Percentiles rank a stretch among this genome's conserved stretches.
These are phyloP conservation scores for Mantis religiosa DNA, from an alignment of 2,888 invertebrate genomes.

Conservation along the genomic window DNA sequence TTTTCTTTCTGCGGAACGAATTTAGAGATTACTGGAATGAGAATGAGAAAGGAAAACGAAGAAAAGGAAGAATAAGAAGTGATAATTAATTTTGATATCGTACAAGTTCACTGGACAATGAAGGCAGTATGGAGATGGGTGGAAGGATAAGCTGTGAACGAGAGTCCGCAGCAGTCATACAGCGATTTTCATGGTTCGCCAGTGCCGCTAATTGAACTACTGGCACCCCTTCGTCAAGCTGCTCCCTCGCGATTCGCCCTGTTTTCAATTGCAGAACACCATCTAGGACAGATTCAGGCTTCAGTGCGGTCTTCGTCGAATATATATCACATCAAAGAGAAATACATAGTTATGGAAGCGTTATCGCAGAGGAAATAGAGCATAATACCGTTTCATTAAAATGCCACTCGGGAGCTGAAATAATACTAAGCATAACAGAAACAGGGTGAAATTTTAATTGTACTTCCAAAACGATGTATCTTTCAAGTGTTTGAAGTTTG, in stretches of 20 bases:
- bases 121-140: background rate
- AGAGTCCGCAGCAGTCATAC: conserved; percentile 1
- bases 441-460: too few species aligned
- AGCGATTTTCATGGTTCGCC: conserved; percentile 27
- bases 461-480: too few species aligned
- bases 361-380: too few species aligned
- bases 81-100: background rate
- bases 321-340: too few species aligned
- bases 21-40: background rate
- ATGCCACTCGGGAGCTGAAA: too few species aligned
- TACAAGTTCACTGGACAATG: background rate
- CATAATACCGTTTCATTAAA: too few species aligned
- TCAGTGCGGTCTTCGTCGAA: too few species aligned
- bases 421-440: too few species aligned
- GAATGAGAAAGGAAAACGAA: background rate
- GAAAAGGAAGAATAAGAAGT: background rate
- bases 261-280: background rate
- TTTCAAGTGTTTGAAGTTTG: too few species aligned
- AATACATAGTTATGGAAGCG: too few species aligned
- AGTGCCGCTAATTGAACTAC: conserved; percentile 26
- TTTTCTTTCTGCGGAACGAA: background rate
- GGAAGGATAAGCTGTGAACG: background rate
- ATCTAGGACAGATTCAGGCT: background rate
- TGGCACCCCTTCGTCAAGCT: conserved; percentile 5
- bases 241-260: background rate